Evolutionary conservation across 2,888 invertebrate genomes (phyloP).

Genomic region (Megaustenia siamemsis): DNA sequence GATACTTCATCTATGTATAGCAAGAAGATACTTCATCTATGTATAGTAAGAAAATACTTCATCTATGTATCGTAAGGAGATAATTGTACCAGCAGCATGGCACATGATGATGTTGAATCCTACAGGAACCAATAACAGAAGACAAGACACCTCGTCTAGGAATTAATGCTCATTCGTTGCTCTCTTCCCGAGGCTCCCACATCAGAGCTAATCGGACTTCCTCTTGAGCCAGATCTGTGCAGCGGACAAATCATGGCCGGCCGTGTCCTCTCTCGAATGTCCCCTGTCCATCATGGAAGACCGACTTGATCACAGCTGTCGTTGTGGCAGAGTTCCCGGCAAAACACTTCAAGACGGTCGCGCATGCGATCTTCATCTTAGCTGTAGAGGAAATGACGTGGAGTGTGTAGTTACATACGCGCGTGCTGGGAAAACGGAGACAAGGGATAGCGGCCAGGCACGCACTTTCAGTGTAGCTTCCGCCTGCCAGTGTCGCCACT

Average conservation of each 20-base stretch:
- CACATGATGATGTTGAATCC: no score
- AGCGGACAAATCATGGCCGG: conserved; percentile 2
- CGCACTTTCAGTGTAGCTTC: conserved; percentile 19
- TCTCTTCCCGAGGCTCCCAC: conserved; percentile 7
- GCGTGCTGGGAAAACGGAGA: conserved; percentile 35
- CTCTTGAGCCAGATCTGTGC: background rate
- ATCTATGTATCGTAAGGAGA: no score
- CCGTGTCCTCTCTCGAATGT: conserved; percentile 30
- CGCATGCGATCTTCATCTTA: conserved; percentile 36
- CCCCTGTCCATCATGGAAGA: conserved; percentile 23
- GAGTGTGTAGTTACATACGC: conserved; percentile 10
- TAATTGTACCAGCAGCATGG: no score
- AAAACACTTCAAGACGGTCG: conserved; percentile 17
- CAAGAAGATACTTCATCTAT: no score
- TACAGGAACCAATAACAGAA: no score
- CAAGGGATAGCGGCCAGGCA: conserved; percentile 14
- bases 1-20: no score
- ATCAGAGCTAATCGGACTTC: conserved; percentile 22
- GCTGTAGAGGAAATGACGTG: conserved; percentile 43
- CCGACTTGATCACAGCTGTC: conserved; percentile 35
- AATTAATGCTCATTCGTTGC: background rate
- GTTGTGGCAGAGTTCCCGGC: background rate
- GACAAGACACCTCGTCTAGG: background rate
- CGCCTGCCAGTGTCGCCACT: background rate
- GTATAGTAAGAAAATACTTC: no score